Evolutionary conservation across 2,113 vertebrate genomes (phyloP).

Genomic region (Misgurnus anguillicaudatus): DNA sequence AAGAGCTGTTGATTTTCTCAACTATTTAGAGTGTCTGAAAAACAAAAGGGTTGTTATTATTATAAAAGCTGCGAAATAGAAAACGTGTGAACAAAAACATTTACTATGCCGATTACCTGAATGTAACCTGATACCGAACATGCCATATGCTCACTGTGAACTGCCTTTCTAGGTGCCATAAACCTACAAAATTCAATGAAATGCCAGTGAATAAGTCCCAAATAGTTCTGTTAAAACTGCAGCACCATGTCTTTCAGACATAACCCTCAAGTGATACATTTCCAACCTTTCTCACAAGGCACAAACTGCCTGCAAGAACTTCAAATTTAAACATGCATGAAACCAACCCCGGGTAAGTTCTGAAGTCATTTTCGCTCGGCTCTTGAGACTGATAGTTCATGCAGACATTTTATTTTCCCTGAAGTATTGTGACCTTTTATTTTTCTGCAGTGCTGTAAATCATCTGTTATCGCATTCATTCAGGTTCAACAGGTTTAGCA

Average conservation of each 20-base stretch:
- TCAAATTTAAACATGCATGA: not conserved
- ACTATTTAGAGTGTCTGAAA: conserved; percentile 6
- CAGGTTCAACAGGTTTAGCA: conserved; percentile 58
- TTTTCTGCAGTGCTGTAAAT: conserved; percentile 49
- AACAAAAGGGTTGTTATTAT: conserved; percentile 10
- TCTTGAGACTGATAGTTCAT: conserved; percentile 37
- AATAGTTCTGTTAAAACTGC: conserved; percentile 5
- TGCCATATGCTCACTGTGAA: not conserved
- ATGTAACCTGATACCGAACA: not conserved
- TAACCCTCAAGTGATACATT: conserved; percentile 16
- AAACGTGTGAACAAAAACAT: conserved; percentile 4
- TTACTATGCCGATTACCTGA: not conserved
- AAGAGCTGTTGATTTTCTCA: conserved; percentile 31
- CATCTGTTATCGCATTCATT: conserved; percentile 52
- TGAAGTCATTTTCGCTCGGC: conserved; percentile 8
- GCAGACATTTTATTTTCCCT: conserved; percentile 37
- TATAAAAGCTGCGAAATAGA: conserved; percentile 13
- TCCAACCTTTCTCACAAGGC: not conserved
- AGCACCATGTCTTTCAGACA: conserved; percentile 1
- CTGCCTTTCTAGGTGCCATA: not conserved
- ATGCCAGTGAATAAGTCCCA: not conserved
- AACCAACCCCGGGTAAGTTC: not conserved
- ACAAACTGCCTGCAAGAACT: conserved; percentile 14
- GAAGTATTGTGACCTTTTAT: conserved; percentile 47
- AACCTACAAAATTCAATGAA: not conserved